These are phyloP conservation scores for Chloroceryle inda DNA, from an alignment of 2,797 vertebrate species.

Conservation along the genomic window DNA sequence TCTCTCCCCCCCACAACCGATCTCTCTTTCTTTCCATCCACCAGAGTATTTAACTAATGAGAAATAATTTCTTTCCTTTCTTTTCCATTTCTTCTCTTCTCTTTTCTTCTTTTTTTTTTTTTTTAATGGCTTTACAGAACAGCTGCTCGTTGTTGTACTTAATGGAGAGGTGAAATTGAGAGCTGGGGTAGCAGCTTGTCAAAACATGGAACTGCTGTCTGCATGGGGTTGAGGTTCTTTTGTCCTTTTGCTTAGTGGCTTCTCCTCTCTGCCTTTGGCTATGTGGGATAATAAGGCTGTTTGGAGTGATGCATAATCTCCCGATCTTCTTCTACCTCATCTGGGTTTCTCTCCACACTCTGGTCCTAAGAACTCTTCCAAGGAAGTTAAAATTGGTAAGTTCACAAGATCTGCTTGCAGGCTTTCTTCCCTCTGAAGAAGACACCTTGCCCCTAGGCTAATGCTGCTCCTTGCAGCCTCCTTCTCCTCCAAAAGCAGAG, in stretches of 20 bases:
- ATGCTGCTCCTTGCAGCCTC: rapidly evolving
- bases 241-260: background rate
- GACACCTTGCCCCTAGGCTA: no score
- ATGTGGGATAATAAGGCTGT: rapidly evolving
- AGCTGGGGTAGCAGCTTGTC: background rate
- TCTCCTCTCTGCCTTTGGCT: background rate
- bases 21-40: background rate
- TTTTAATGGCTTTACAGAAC: background rate
- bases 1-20: no score
- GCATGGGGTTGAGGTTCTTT: background rate
- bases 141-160: background rate
- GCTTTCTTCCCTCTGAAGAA: background rate
- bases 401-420: background rate
- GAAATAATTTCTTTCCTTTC: background rate
- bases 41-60: background rate
- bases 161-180: background rate
- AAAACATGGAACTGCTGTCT: background rate
- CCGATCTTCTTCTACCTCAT: background rate
- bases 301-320: background rate
- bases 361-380: background rate
- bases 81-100: no score
- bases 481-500: background rate
- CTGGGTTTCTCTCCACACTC: background rate
- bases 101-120: no score
- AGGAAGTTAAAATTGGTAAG: background rate